Conservation (phyloP, 2,113 vertebrate species). For the Ibidorhyncha struthersii region DNA sequence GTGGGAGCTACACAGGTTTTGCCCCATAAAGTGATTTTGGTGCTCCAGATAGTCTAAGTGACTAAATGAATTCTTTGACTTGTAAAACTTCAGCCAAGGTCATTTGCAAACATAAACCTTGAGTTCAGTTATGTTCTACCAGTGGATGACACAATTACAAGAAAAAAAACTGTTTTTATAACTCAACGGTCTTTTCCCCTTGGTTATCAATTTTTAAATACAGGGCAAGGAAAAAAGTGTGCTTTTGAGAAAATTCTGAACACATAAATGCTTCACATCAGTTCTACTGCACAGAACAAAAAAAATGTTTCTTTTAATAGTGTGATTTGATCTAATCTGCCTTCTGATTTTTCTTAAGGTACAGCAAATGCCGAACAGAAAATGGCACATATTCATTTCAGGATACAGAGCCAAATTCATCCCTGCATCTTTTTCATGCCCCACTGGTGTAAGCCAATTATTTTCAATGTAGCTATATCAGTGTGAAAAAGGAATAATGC, state of each 20-base stretch:
- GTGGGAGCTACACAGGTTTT: slow-evolving; percentile 40
- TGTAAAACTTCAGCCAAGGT: slow-evolving; percentile 69
- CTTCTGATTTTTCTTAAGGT: slow-evolving; percentile 64
- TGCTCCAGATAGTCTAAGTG: slow-evolving; percentile 37
- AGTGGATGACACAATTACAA: slow-evolving; percentile 69
- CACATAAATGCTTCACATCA: slow-evolving; percentile 45
- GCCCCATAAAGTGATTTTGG: slow-evolving; percentile 48
- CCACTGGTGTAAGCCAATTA: slow-evolving; percentile 40
- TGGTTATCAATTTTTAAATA: slow-evolving; percentile 78
- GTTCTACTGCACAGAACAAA: slow-evolving; percentile 1
- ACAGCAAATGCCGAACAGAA: slow-evolving; percentile 53
- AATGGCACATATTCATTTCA: slow-evolving; percentile 42
- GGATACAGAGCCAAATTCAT: slow-evolving; percentile 45
- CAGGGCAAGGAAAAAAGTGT: slow-evolving; percentile 39
- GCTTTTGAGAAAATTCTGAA: slow-evolving; percentile 69
- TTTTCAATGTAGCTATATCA: slow-evolving; percentile 25
- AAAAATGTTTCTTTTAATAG: slow-evolving; percentile 48
- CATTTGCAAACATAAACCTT: slow-evolving; percentile 61
- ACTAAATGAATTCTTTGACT: slow-evolving; percentile 57
- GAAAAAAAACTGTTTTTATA: background rate
- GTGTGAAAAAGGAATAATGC: slow-evolving; percentile 38
- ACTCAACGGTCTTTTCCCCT: slow-evolving; percentile 48
- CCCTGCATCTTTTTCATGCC: slow-evolving; percentile 40
- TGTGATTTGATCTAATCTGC: slow-evolving; percentile 62
- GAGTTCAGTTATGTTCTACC: slow-evolving; percentile 48